These are phyloP conservation scores for Eurytoma adleriae DNA, from an alignment of 2,888 invertebrate genomes.

Conservation along the genomic window DNA sequence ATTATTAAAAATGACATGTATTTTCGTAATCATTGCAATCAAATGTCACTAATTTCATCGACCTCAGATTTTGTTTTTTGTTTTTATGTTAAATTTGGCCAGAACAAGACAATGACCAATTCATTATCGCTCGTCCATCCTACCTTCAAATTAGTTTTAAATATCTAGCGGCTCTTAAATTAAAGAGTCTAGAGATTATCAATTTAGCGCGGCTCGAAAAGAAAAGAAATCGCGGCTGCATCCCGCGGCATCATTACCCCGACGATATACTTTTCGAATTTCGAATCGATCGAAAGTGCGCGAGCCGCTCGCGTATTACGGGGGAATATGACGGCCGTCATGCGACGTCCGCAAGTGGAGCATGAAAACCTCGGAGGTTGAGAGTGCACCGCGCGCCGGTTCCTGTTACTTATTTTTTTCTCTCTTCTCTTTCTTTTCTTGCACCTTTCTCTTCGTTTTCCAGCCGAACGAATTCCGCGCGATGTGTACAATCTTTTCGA, in stretches of 20 bases:
- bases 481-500: too few species aligned
- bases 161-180: not conserved
- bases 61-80: too few species aligned
- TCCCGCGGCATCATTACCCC: conserved; percentile 28
- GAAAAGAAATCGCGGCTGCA: conserved; percentile 8
- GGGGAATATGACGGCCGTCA: conserved; percentile 29
- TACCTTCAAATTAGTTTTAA: not conserved
- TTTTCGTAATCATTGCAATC: too few species aligned
- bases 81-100: too few species aligned
- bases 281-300: conserved; percentile 41
- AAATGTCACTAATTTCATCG: too few species aligned
- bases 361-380: conserved; percentile 64
- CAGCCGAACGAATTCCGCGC: too few species aligned
- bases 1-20: too few species aligned
- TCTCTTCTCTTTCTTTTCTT: conserved; percentile 28
- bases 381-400: conserved; percentile 51
- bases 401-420: conserved; percentile 34
- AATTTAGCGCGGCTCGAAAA: not conserved
- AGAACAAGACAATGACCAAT: too few species aligned
- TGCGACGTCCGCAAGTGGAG: conserved; percentile 61
- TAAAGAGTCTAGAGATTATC: not conserved
- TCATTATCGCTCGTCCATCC: not conserved
- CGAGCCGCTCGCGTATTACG: not conserved
- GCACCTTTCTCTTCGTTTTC: not conserved
- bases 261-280: conserved; percentile 36